Conservation (phyloP, 2,113 vertebrate genomes). For the Lepus timidus region DNA sequence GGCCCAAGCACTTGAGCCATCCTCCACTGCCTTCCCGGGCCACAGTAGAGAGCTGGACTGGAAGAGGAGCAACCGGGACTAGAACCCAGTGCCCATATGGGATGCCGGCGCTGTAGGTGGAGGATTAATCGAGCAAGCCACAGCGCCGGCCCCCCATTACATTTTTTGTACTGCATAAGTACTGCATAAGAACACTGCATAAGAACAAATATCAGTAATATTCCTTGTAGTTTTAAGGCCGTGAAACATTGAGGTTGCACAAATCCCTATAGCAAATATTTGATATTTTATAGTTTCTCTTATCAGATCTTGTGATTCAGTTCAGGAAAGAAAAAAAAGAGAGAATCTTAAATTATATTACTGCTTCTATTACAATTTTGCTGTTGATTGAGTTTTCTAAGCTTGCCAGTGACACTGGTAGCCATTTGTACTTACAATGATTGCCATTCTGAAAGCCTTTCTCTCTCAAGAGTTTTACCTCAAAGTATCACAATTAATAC, state of each 20-base stretch:
- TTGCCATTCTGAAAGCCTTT: not conserved
- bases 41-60: too few species aligned
- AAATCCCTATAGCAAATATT: not conserved
- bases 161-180: too few species aligned
- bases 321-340: not conserved
- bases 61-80: too few species aligned
- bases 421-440: not conserved
- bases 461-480: not conserved
- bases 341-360: not conserved
- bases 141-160: too few species aligned
- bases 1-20: too few species aligned
- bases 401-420: not conserved
- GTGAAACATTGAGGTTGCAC: not conserved
- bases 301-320: not conserved
- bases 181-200: too few species aligned
- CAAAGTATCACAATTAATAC: not conserved
- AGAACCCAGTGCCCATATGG: too few species aligned
- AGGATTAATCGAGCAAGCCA: too few species aligned
- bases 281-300: not conserved
- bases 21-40: too few species aligned
- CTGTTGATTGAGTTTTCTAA: not conserved
- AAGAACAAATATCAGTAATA: not conserved
- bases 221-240: not conserved
- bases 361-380: not conserved
- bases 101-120: too few species aligned